These are phyloP conservation scores for Enoplosus armatus DNA, from an alignment of 2,797 vertebrate species.

Conservation along the genomic window DNA sequence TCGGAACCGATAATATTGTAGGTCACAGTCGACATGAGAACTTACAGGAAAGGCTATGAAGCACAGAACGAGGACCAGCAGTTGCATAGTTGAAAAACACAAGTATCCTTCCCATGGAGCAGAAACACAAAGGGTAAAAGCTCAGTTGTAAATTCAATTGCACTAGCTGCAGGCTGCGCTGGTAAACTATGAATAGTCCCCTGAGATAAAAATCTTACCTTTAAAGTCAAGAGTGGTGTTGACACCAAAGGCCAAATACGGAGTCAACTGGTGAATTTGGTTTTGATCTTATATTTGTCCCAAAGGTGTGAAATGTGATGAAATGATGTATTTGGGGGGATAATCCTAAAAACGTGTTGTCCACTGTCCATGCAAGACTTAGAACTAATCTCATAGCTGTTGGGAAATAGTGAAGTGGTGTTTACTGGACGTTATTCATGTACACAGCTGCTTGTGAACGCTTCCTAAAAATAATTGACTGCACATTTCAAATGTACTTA, in stretches of 20 bases:
- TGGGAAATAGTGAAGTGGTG: not conserved
- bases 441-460: not conserved
- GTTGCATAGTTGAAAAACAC: conserved; percentile 29
- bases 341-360: conserved; percentile 12
- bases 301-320: conserved; percentile 13
- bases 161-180: not conserved
- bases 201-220: not conserved
- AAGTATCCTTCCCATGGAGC: not conserved
- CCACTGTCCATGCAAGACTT: conserved; percentile 4
- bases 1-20: not conserved
- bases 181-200: not conserved
- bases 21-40: not conserved
- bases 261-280: conserved; percentile 5
- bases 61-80: conserved; percentile 23
- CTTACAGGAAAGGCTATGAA: conserved; percentile 40
- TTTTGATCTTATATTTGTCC: conserved; percentile 9
- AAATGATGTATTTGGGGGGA: conserved; percentile 3
- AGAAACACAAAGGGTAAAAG: not conserved
- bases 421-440: conserved; percentile 15
- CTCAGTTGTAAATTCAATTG: not conserved
- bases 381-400: conserved; percentile 13
- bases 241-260: not conserved
- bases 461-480: no score
- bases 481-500: no score
- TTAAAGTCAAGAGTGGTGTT: not conserved